phyloP scores from a whole-genome alignment of 2,888 invertebrate genomes.

The Meteorus cinctellus region DNA sequence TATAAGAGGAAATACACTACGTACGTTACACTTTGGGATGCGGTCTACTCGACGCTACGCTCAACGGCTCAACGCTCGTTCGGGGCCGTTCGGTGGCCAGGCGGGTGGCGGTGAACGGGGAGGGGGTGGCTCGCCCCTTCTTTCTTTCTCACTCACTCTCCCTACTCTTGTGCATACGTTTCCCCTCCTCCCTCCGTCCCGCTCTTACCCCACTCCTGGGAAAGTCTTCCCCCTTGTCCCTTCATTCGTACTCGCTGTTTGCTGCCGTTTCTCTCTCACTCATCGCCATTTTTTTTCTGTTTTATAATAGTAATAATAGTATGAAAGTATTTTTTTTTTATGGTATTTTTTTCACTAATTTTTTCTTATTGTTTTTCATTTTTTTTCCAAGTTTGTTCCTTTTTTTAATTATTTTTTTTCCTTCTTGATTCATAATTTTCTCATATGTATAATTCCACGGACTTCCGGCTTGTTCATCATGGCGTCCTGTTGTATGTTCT shows the following conservation, averaged over 20 bases:
- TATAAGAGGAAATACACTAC: constrained; percentile 52
- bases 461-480: neutral
- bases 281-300: constrained; percentile 3
- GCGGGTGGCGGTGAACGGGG: constrained; percentile 58
- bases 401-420: neutral
- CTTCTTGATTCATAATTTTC: neutral
- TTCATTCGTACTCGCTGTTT: neutral
- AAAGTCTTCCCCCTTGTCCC: constrained; percentile 16
- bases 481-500: neutral
- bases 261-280: constrained; percentile 38
- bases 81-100: constrained; percentile 66
- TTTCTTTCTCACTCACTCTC: constrained; percentile 66
- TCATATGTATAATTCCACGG: neutral
- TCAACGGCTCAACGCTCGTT: constrained; percentile 69
- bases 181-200: constrained; percentile 18
- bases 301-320: neutral
- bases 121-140: constrained; percentile 57
- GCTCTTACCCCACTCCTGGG: constrained; percentile 34
- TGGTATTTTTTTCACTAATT: too few relatives aligned
- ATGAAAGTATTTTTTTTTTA: too few relatives aligned
- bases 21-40: constrained; percentile 60
- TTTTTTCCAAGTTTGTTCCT: neutral
- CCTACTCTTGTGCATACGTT: constrained; percentile 52
- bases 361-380: too few relatives aligned
- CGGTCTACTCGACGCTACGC: constrained; percentile 72